Base-by-base conservation (phyloP, 2,888 invertebrate genomes). In the Platycnemis pennipes region DNA sequence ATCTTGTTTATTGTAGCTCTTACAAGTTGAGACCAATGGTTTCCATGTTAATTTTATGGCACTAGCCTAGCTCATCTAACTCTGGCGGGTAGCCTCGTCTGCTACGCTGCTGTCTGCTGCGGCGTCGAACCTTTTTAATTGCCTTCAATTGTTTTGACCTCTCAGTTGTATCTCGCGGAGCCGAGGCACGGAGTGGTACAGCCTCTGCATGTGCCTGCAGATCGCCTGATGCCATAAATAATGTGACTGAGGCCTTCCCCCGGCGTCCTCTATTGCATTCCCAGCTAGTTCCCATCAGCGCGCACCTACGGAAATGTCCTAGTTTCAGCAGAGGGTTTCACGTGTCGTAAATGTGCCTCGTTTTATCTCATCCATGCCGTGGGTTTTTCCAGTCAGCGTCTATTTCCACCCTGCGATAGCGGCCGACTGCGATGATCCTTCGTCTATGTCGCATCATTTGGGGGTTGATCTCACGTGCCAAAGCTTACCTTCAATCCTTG, bases 141-240 rank as follows among this genome's bases (percentile, higher is more conserved):
- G 37, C 69, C 69, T 0, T n/a, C 69, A 26, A 77, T 77, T 77
- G 69, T 77, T 77, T 77, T 77, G 69, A 77, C 69, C 69, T 77
- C 31, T 31, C 69, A 5, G 8, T 31, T 77, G 31, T 31, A 77
- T 77, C 69, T 77, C 37, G 31, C 69, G 31, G 7, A 13, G 69
- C 31, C 7, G 69, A 0, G 8, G 69, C 69, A 4, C 49, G 7
- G 8, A 11, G 8, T 63, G 26, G 22, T n/a, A 13, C 69, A 77
- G 31, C 69, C 37, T 8, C 69, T 77, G 31, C 37, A 31, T 26
- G 31, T 31, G 13, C 8, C 13, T 49, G 49, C 49, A n/a, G n/a
- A n/a, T n/a, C 69, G 4, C 69, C 0, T 37, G 31, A 0, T 8
- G 69, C 69, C 69, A 37, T 77, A 77, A 77, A 77, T 31, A 31